Percentiles rank a stretch among this genome's conserved stretches.
These are phyloP conservation scores for Dreissena rostriformis DNA, from an alignment of 1,140 invertebrate genomes.

Conservation along the genomic window DNA sequence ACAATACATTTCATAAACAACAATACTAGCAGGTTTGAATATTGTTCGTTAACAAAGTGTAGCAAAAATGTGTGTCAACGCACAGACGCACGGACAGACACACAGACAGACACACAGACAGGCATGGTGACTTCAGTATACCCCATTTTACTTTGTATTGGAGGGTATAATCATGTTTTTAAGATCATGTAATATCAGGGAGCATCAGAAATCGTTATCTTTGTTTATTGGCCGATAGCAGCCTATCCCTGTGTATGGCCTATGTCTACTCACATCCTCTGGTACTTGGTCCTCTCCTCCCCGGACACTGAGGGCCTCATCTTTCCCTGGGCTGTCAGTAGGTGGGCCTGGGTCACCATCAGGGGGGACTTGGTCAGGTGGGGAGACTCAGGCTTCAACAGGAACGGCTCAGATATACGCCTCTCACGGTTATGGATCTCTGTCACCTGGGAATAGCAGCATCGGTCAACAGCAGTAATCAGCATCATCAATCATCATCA, in stretches of 20 bases:
- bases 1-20: not conserved
- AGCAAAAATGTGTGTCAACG: too few relatives aligned
- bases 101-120: not conserved
- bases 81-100: not conserved
- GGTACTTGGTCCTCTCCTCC: constrained; percentile 42
- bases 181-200: too few relatives aligned
- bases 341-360: constrained; percentile 26
- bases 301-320: constrained; percentile 50
- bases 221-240: too few relatives aligned
- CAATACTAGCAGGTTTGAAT: too few relatives aligned
- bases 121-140: not conserved
- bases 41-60: too few relatives aligned
- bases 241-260: too few relatives aligned
- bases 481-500: not conserved
- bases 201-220: too few relatives aligned
- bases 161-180: not conserved
- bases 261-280: constrained; percentile 42
- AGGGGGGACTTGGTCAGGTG: constrained; percentile 16
- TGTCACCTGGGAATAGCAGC: constrained; percentile 28
- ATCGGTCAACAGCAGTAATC: not conserved
- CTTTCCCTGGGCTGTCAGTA: constrained; percentile 29
- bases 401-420: constrained; percentile 35
- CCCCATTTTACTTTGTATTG: not conserved
- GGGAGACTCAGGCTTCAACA: constrained; percentile 32
- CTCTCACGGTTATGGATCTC: constrained; percentile 40